Percentiles rank a stretch among this genome's conserved stretches.
Evolutionary conservation across 2,888 invertebrate genomes (phyloP).

Genomic region (Diaprepes abbreviatus): DNA sequence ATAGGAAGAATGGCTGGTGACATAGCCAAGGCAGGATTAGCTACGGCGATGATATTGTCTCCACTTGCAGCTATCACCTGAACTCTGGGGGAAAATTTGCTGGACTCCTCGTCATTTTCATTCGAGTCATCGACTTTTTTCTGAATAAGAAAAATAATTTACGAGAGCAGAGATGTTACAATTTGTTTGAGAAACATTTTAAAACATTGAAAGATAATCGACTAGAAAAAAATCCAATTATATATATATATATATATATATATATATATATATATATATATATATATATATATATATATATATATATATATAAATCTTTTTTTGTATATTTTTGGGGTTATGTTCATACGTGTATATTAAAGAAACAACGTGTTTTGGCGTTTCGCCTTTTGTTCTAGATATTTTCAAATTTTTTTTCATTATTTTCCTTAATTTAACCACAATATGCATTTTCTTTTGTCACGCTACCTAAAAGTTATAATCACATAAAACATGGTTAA

Average conservation of each 20-base stretch:
- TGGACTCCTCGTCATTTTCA: conserved; percentile 63
- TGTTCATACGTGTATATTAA: too few relatives aligned
- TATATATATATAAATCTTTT: not conserved
- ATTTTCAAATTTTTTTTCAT: too few relatives aligned
- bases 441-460: too few relatives aligned
- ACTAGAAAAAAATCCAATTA: not conserved
- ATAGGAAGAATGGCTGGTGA: conserved; percentile 67
- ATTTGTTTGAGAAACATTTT: too few relatives aligned
- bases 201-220: too few relatives aligned
- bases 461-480: too few relatives aligned
- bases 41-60: conserved; percentile 90
- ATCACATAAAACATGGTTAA: too few relatives aligned
- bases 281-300: not conserved
- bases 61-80: conserved; percentile 88
- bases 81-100: conserved; percentile 67
- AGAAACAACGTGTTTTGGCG: too few relatives aligned
- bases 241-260: not conserved
- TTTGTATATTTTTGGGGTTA: too few relatives aligned
- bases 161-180: conserved; percentile 12
- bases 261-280: not conserved
- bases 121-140: conserved; percentile 58
- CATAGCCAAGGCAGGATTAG: conserved; percentile 85
- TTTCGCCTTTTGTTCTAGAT: too few relatives aligned
- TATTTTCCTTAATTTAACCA: too few relatives aligned
- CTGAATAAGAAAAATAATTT: conserved; percentile 47